Percentiles rank a stretch among this genome's conserved stretches.
Conservation (phyloP, 2,113 vertebrate species). For the Sula dactylatra region DNA sequence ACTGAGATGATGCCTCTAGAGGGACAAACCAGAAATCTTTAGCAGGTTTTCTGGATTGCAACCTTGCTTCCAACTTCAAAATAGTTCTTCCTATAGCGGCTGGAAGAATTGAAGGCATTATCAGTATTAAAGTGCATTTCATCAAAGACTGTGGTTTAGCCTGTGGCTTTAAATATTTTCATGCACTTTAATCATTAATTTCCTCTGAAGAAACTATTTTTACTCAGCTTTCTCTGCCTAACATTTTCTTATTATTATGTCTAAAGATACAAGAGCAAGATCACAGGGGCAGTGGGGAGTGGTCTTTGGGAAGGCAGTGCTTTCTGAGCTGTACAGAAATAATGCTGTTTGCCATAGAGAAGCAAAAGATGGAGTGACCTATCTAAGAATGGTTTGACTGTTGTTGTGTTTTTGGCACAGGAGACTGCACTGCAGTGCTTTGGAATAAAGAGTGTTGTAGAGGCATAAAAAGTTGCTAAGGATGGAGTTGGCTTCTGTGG, state of each 20-base stretch:
- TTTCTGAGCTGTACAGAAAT: neutral
- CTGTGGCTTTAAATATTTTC: slow-evolving; percentile 3
- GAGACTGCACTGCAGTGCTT: neutral
- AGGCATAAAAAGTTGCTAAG: neutral
- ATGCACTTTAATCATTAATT: slow-evolving; percentile 14
- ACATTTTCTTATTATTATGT: neutral
- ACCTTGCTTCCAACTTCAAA: neutral
- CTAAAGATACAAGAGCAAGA: neutral
- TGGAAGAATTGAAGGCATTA: neutral
- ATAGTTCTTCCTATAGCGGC: neutral
- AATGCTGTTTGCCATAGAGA: neutral
- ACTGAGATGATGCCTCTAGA: slow-evolving; percentile 39
- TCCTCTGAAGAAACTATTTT: slow-evolving; percentile 32
- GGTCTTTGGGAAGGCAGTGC: neutral
- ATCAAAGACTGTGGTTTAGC: neutral
- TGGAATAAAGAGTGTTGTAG: neutral
- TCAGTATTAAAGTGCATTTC: neutral
- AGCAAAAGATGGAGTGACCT: neutral
- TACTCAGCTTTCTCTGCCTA: slow-evolving; percentile 14
- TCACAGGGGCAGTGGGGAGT: neutral
- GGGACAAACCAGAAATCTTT: neutral
- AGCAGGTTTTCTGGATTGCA: neutral
- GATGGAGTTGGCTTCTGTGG: neutral
- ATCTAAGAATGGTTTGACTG: neutral
- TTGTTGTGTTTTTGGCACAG: neutral